Percentiles rank a stretch among this genome's conserved stretches.
Conservation (phyloP, 2,797 vertebrate genomes). For the Picus viridis region DNA sequence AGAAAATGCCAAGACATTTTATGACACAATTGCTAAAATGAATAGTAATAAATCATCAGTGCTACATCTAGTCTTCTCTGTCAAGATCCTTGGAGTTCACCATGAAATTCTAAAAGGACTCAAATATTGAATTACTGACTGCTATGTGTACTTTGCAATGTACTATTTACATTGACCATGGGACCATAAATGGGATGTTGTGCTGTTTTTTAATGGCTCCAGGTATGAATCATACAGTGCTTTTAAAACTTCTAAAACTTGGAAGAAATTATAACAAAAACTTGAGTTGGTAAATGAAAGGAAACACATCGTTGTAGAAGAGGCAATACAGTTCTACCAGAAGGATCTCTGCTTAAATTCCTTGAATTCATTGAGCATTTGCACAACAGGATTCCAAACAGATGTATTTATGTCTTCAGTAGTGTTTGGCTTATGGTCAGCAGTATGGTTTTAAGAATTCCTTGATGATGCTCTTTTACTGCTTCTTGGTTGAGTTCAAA, state of each 20-base stretch:
- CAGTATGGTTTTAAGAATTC: background rate
- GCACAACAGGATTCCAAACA: background rate
- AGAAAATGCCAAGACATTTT: conserved; percentile 2
- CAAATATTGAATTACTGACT: conserved; percentile 14
- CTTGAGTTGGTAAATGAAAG: background rate
- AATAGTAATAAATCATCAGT: background rate
- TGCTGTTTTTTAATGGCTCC: background rate
- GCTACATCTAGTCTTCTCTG: background rate
- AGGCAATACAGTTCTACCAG: background rate
- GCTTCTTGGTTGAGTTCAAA: background rate
- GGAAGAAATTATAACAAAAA: background rate
- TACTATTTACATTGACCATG: background rate
- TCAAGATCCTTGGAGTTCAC: background rate
- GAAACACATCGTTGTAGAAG: background rate
- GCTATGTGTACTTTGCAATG: background rate
- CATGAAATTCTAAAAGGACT: conserved; percentile 6
- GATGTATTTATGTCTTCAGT: background rate
- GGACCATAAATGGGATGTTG: background rate
- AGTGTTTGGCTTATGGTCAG: background rate
- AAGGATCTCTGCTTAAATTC: conserved; percentile 26
- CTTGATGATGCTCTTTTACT: background rate
- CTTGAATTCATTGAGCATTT: background rate
- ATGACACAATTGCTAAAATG: background rate
- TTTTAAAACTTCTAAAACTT: background rate
- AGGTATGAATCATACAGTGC: background rate